Base-by-base conservation (phyloP, 2,797 vertebrate species). In the Taeniopygia guttata region DNA sequence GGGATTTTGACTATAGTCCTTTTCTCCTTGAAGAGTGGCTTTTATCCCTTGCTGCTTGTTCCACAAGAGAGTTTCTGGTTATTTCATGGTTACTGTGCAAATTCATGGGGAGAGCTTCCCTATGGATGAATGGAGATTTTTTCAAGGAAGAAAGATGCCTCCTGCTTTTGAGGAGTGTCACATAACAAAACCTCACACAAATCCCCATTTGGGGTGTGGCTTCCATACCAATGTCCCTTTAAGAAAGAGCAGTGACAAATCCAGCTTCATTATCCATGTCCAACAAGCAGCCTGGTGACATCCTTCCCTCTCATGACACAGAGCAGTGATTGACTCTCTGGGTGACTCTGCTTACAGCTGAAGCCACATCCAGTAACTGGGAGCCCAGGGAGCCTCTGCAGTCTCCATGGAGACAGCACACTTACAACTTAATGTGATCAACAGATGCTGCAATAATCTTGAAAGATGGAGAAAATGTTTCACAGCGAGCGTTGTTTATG, bases 381-480 rank as follows among this genome's bases (percentile, higher is more conserved):
- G 91, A 83, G 72, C 87, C 84, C 78, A 36, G 89, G 74, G 95
- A 73, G 81, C 74, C 91, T 92, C 83, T 82, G 84, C 68, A 29
- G 95, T 97, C 96, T 96, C 97, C 96, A 97, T 96, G 97, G 97
- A 97, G 93, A 97, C 95, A 96, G 91, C 96, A 94, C 93, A 95
- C 95, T 96, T 87, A 84, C 91, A 96, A 95, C 91, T 94, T 95
- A 88, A 94, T 90, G 89, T 81, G 66, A 95, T 94, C 95, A 92
- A 92, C 96, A 96, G 93, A 95, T 95, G 96, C 96, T 91, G 96
- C 92, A 91, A 91, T 87, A 86, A 94, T 93, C 96, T 88, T 88
- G 74, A 90, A 92, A 93, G 89, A 95, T 90, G 94, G 89, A 86
- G 93, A 84, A 82, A 92, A 94, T 75, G 93, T 95, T 96, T 94